Evolutionary conservation across 2,888 invertebrate species (phyloP).

Genomic region (Polylopha cassiicola): DNA sequence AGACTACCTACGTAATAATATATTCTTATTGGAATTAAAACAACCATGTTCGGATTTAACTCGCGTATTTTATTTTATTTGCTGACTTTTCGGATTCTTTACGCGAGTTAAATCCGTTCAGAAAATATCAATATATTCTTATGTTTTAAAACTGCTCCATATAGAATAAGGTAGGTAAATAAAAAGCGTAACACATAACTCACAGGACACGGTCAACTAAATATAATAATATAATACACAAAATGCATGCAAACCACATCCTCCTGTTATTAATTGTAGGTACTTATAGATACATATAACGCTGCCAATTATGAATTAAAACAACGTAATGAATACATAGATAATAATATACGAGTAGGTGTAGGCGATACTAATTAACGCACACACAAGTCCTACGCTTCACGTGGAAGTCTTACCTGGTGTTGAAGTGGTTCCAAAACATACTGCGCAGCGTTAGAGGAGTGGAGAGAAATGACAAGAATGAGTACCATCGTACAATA

Average conservation of each 20-base stretch:
- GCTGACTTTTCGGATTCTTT: too few species aligned
- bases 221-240: conserved; percentile 46
- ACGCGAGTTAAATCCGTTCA: too few species aligned
- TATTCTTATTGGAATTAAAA: conserved; percentile 14
- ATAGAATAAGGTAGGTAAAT: too few species aligned
- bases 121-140: too few species aligned
- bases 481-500: conserved; percentile 60
- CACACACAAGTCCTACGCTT: conserved; percentile 52
- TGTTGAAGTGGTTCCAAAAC: conserved; percentile 99
- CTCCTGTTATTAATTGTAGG: conserved; percentile 28
- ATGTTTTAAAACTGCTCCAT: too few species aligned
- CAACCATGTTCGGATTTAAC: too few species aligned
- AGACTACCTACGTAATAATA: conserved; percentile 19
- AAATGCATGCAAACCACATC: conserved; percentile 37
- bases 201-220: conserved; percentile 78
- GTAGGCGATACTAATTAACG: conserved; percentile 27
- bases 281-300: conserved; percentile 25
- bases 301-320: conserved; percentile 23
- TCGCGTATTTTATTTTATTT: too few species aligned
- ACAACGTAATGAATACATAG: conserved; percentile 9
- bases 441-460: conserved; percentile 92
- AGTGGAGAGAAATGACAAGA: conserved; percentile 82
- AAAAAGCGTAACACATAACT: conserved; percentile 78
- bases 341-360: conserved; percentile 22
- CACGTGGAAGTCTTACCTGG: conserved; percentile 89